Conservation (phyloP, 2,888 invertebrate genomes). For the Petrophora chlorosata region DNA sequence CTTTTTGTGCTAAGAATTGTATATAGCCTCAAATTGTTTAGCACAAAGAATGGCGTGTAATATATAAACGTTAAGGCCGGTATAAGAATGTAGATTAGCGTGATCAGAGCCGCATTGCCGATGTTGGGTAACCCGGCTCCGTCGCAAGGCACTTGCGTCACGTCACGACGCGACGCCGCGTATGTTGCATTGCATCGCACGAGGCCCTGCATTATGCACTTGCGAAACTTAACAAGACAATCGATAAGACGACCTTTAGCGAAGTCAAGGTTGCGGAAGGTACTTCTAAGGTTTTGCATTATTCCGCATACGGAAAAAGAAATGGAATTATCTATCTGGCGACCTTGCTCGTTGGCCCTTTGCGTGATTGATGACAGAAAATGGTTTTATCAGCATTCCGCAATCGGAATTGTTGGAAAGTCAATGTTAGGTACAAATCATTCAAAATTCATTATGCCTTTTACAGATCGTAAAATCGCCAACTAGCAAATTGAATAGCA, state of each 20-base stretch:
- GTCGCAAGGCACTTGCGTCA: constrained; percentile 49
- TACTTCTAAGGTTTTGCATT: constrained; percentile 30
- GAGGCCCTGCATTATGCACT: constrained; percentile 51
- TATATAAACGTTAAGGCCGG: constrained; percentile 3
- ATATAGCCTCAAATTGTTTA: background rate
- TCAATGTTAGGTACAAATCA: constrained; percentile 29
- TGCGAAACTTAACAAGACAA: constrained; percentile 44
- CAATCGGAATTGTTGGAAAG: constrained; percentile 31
- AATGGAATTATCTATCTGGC: constrained; percentile 19
- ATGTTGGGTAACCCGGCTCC: constrained; percentile 54
- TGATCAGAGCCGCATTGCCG: constrained; percentile 68
- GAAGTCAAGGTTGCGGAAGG: constrained; percentile 39
- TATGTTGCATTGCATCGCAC: constrained; percentile 40
- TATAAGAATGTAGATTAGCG: constrained; percentile 64
- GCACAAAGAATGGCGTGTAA: too few relatives aligned
- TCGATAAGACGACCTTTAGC: constrained; percentile 47
- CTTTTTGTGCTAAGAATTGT: constrained; percentile 5
- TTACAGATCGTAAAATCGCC: constrained; percentile 18
- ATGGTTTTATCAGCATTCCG: constrained; percentile 14
- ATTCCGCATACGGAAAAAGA: constrained; percentile 16
- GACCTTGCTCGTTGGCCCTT: constrained; percentile 17
- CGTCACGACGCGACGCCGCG: constrained; percentile 23
- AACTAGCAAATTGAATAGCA: constrained; percentile 30
- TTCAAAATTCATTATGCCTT: constrained; percentile 29
- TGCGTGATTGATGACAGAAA: constrained; percentile 29